Evolutionary conservation across 2,888 invertebrate genomes (phyloP), one percentile per base, ranked within the genome.

Genomic region (Rhagonycha fulva): DNA sequence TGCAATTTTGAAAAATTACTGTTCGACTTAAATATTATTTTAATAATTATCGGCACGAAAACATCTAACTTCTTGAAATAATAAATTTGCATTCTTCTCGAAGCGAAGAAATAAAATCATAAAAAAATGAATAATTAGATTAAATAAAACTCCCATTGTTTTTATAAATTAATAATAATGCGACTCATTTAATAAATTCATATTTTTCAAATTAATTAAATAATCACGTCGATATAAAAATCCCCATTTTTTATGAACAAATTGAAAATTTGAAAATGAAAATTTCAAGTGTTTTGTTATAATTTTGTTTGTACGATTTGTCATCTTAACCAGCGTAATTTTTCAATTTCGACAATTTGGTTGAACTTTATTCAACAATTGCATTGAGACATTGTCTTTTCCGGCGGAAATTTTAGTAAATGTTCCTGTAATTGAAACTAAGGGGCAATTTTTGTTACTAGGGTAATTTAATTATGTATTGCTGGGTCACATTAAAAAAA

Each of bases 321-420:
- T 47, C 47, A 47, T 47, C n/a, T 66, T 30, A 70, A 30, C n/a
- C 3, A 14, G 10, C 28, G 72, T 61, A 61, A 61, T 68, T 30
- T 72, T 72, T 66, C 72, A 72, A 72, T 72, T 68, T 68, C 68
- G 67, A 61, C 68, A 72, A 72, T 68, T 32, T 61, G 12, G 62
- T 47, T 47, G n/a, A n/a, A 47, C 47, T 47, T 47, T 47, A 47
- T 47, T 47, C 47, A 47, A 47, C 47, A 47, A 47, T 47, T 47
- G 47, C 47, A 47, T 47, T 70, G 61, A 26, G 61, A 61, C 70
- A 23, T 66, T 26, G 70, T 62, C 62, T 60, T 70, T 70, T 70
- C 70, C 70, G 62, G 11, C 24, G 26, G 70, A 28, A 26, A 62
- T 28, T 30, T 70, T 28, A 62, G 70, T 70, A 62, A 70, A 62